Conservation (phyloP, 2,888 invertebrate species). For the Leucoma salicis region DNA sequence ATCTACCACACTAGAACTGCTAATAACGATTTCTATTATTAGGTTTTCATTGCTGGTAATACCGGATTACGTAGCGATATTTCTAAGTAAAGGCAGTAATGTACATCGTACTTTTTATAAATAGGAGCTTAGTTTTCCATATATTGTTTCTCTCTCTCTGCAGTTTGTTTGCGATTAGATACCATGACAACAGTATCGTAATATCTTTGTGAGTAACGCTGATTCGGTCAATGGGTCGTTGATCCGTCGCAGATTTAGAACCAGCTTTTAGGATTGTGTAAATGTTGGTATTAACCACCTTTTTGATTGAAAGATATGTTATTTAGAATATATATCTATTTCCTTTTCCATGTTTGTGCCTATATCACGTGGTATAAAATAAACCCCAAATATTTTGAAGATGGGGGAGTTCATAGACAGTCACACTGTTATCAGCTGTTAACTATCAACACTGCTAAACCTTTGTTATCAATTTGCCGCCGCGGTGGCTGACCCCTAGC, state of each 20-base stretch:
- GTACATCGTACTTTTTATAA: neutral
- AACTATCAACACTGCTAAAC: too few relatives aligned
- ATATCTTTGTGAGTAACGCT: slow-evolving; percentile 61
- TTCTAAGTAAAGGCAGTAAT: slow-evolving; percentile 5
- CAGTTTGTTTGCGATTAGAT: slow-evolving; percentile 55
- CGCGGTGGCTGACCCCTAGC: too few relatives aligned
- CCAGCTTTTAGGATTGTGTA: slow-evolving; percentile 19
- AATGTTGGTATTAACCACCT: slow-evolving; percentile 10
- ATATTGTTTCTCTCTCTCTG: neutral
- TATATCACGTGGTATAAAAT: too few relatives aligned
- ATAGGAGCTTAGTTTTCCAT: neutral
- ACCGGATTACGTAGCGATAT: accelerated
- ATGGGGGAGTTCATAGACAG: too few relatives aligned
- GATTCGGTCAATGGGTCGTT: slow-evolving; percentile 64
- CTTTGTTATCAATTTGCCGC: too few relatives aligned
- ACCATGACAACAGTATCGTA: slow-evolving; percentile 65
- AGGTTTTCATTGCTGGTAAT: slow-evolving; percentile 8
- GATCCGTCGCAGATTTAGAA: slow-evolving; percentile 50
- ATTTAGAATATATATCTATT: neutral
- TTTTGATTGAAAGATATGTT: slow-evolving; percentile 6
- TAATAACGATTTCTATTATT: too few relatives aligned
- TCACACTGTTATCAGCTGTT: too few relatives aligned
- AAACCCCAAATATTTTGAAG: too few relatives aligned
- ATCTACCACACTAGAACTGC: too few relatives aligned
- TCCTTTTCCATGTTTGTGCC: too few relatives aligned